Conservation (phyloP, 2,797 vertebrate genomes). For the Artibeus jamaicensis region DNA sequence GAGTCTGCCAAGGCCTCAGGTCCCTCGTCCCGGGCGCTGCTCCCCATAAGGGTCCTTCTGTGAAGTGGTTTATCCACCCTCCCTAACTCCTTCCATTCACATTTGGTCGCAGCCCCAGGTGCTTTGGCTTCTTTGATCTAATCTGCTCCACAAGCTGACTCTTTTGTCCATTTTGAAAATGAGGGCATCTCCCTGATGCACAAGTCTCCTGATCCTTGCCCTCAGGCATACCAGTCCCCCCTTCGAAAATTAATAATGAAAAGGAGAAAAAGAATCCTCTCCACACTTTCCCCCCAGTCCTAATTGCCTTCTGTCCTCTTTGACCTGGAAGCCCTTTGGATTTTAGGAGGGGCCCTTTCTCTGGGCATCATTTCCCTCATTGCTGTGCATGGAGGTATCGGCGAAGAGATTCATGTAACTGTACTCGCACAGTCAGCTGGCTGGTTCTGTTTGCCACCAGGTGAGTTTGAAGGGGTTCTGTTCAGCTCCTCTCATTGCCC, state of each 20-base stretch:
- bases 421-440: not conserved
- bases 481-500: not conserved
- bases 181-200: conserved; percentile 42
- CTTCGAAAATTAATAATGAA: not conserved
- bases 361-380: not conserved
- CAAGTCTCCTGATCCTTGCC: not conserved
- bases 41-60: not conserved
- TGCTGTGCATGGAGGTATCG: not conserved
- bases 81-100: not conserved
- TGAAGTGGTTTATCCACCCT: not conserved
- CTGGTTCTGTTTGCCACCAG: not conserved
- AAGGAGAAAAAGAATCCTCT: not conserved
- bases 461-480: not conserved
- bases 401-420: not conserved
- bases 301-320: conserved; percentile 53
- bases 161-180: conserved; percentile 52
- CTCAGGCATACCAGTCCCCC: not conserved
- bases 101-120: conserved; percentile 1
- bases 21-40: rapidly evolving
- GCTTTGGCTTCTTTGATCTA: not conserved
- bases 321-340: not conserved
- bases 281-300: not conserved
- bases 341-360: not conserved
- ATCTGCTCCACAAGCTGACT: conserved; percentile 54
- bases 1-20: rapidly evolving